Percentiles rank a stretch among this genome's conserved stretches.
These are phyloP conservation scores for Rhombomys opimus DNA, from an alignment of 2,113 vertebrate species.

Conservation along the genomic window DNA sequence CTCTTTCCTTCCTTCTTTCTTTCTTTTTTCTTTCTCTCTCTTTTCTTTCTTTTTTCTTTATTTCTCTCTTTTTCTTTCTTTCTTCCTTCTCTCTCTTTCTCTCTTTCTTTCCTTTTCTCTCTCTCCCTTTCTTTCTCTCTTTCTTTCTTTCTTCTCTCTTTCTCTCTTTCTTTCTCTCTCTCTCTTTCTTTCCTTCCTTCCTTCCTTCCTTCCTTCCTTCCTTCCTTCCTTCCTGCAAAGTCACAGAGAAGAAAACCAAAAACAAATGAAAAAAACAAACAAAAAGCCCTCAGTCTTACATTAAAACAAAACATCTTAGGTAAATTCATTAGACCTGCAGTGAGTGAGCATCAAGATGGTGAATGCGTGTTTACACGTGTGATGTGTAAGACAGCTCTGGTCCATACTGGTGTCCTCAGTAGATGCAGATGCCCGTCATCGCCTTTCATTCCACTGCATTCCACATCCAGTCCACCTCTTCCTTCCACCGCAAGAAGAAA, in stretches of 20 bases:
- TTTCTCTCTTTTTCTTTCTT: too few relatives aligned
- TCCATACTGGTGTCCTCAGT: neutral
- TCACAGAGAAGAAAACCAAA: neutral
- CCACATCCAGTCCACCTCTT: neutral
- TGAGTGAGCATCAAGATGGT: neutral
- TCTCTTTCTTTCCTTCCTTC: too few relatives aligned
- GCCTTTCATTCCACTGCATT: neutral
- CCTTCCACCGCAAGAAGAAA: neutral
- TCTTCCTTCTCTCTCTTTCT: too few relatives aligned
- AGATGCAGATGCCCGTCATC: neutral
- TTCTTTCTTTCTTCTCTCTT: too few relatives aligned
- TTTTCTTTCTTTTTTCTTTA: too few relatives aligned
- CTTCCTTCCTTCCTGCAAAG: neutral
- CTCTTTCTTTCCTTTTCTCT: accelerated
- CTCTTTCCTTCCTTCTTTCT: too few relatives aligned
- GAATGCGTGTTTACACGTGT: neutral
- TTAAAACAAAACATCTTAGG: neutral
- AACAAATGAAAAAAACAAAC: neutral
- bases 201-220: too few relatives aligned
- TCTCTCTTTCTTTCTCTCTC: too few relatives aligned
- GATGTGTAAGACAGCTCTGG: neutral
- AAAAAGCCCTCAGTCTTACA: neutral
- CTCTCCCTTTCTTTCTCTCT: too few relatives aligned
- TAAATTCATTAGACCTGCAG: neutral
- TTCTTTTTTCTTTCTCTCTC: too few relatives aligned